phyloP scores from a whole-genome alignment of 2,888 invertebrate genomes.

The Nomada hirtipes region DNA sequence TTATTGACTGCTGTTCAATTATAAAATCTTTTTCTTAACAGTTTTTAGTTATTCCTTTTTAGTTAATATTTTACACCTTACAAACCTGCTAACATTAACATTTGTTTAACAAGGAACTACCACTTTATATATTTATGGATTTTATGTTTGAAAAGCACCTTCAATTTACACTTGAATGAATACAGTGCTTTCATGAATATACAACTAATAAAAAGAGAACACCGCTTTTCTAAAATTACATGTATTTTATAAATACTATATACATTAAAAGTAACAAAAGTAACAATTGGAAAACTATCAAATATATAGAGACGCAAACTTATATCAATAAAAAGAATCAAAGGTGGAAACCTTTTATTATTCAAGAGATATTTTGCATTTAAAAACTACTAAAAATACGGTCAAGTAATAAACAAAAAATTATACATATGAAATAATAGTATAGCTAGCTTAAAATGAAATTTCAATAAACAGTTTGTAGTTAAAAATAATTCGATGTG shows the following conservation, averaged over 20 bases:
- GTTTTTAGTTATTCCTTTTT: neutral
- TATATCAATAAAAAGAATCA: neutral
- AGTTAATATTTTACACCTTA: neutral
- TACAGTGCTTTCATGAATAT: neutral
- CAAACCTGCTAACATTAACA: neutral
- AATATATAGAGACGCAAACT: neutral
- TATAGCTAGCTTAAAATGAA: neutral
- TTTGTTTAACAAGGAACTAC: neutral
- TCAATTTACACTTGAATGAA: neutral
- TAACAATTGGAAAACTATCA: neutral
- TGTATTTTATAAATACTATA: constrained; percentile 16
- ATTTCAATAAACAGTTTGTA: neutral
- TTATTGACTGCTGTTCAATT: neutral
- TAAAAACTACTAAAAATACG: neutral
- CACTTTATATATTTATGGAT: neutral
- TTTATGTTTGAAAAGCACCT: neutral
- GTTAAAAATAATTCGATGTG: constrained; percentile 10
- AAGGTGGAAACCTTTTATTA: neutral
- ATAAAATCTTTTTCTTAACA: constrained; percentile 23
- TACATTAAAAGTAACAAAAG: constrained; percentile 3
- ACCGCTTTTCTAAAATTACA: constrained; percentile 23
- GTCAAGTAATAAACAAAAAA: neutral
- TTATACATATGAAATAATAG: neutral
- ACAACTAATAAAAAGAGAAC: constrained; percentile 16
- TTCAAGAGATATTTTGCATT: neutral